Evolutionary conservation across 2,113 vertebrate species (phyloP).

Genomic region (Gadus macrocephalus): DNA sequence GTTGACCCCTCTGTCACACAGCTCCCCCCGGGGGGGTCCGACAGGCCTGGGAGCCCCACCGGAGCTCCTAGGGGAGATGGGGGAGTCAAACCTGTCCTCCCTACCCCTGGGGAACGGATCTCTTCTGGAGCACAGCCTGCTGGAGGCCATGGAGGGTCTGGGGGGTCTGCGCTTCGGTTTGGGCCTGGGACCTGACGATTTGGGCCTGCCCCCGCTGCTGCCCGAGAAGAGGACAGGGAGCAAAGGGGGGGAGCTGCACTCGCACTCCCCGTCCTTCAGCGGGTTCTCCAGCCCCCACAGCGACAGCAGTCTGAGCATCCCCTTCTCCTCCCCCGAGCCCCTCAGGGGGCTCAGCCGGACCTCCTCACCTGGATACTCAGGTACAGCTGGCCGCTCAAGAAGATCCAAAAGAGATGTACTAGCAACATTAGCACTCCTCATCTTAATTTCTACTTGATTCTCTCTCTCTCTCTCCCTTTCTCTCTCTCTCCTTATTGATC

Average conservation of each 20-base stretch:
- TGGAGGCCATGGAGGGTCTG: constrained; percentile 68
- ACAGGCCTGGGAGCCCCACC: constrained; percentile 40
- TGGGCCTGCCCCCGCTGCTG: constrained; percentile 75
- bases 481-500: no score
- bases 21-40: constrained; percentile 56
- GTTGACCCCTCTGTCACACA: constrained; percentile 57
- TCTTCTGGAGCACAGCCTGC: constrained; percentile 74
- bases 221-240: constrained; percentile 84
- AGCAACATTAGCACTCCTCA: no score
- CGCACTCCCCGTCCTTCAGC: constrained; percentile 77
- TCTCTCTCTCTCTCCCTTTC: no score
- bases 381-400: constrained; percentile 51
- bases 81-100: constrained; percentile 53
- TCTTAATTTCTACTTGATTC: no score
- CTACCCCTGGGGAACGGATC: constrained; percentile 61
- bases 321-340: constrained; percentile 79
- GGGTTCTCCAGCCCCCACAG: constrained; percentile 85
- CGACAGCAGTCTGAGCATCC: constrained; percentile 82
- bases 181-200: constrained; percentile 56
- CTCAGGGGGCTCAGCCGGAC: constrained; percentile 57
- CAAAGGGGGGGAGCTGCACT: constrained; percentile 74
- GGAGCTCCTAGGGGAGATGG: constrained; percentile 12
- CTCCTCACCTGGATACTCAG: constrained; percentile 65
- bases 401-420: no score
- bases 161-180: constrained; percentile 50